These are phyloP conservation scores for Eumerus sabulonum DNA, from an alignment of 2,888 invertebrate genomes.

Conservation along the genomic window DNA sequence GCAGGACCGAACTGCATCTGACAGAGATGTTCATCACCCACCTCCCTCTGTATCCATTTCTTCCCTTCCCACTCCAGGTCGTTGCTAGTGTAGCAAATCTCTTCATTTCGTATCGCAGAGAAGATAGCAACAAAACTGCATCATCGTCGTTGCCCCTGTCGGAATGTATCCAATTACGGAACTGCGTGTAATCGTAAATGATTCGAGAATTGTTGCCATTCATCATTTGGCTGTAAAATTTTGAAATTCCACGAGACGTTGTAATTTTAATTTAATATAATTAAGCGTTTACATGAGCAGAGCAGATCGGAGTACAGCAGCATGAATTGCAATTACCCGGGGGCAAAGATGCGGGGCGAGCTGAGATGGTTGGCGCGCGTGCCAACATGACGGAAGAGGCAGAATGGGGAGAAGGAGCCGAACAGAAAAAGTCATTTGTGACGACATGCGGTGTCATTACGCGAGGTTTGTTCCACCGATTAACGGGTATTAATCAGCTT, in stretches of 20 bases:
- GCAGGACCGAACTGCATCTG: too few relatives aligned
- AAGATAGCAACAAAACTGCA: too few relatives aligned
- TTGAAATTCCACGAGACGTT: constrained; percentile 59
- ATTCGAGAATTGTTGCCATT: constrained; percentile 62
- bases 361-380: constrained; percentile 23
- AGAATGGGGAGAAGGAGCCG: constrained; percentile 5
- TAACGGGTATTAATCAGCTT: constrained; percentile 61
- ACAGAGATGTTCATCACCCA: too few relatives aligned
- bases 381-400: neutral
- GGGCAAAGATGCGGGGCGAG: neutral
- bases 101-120: constrained; percentile 24
- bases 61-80: too few relatives aligned
- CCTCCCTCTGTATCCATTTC: too few relatives aligned
- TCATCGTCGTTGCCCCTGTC: constrained; percentile 28
- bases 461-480: constrained; percentile 60
- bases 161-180: constrained; percentile 64
- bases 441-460: constrained; percentile 52
- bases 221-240: constrained; percentile 59
- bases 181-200: constrained; percentile 65
- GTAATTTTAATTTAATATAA: constrained; percentile 69
- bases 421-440: constrained; percentile 51
- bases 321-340: constrained; percentile 56
- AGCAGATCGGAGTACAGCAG: constrained; percentile 4
- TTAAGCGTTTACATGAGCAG: constrained; percentile 66
- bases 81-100: constrained; percentile 29